A percentile compares a stretch with the other conserved stretches of the same genome.
These are phyloP conservation scores for Sarcophaga rosellei DNA, from an alignment of 2,888 invertebrate species.

Conservation along the genomic window DNA sequence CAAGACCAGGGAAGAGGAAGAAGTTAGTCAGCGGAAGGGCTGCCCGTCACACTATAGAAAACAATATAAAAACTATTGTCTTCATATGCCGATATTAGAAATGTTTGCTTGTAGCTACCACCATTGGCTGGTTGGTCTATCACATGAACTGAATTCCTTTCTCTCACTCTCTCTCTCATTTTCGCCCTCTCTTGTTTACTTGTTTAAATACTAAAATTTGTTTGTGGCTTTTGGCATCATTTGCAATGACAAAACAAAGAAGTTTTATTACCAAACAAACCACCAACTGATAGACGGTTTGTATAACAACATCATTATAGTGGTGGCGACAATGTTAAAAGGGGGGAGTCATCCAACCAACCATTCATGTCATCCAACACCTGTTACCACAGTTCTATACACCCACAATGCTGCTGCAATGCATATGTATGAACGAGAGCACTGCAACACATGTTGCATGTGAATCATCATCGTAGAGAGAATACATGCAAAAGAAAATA, in stretches of 20 bases:
- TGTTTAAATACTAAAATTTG: slow-evolving; percentile 8
- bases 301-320: slow-evolving; percentile 28
- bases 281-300: slow-evolving; percentile 29
- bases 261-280: slow-evolving; percentile 34
- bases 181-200: background rate
- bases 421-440: background rate
- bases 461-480: too few species aligned
- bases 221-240: slow-evolving; percentile 31
- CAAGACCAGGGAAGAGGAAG: too few species aligned
- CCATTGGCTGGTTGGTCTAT: too few species aligned
- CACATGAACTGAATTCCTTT: too few species aligned
- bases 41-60: too few species aligned
- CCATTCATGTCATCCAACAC: slow-evolving; percentile 15
- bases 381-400: slow-evolving; percentile 9
- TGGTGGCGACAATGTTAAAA: slow-evolving; percentile 8
- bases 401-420: background rate
- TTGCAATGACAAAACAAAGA: slow-evolving; percentile 28
- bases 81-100: too few species aligned
- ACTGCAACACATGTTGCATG: too few species aligned
- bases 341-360: background rate
- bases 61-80: too few species aligned
- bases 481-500: too few species aligned
- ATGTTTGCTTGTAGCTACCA: too few species aligned
- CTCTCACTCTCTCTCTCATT: too few species aligned
- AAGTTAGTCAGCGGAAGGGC: too few species aligned